Evolutionary conservation across 2,113 vertebrate species (phyloP), one percentile per base, ranked within the genome.

Genomic region (Grus americana): DNA sequence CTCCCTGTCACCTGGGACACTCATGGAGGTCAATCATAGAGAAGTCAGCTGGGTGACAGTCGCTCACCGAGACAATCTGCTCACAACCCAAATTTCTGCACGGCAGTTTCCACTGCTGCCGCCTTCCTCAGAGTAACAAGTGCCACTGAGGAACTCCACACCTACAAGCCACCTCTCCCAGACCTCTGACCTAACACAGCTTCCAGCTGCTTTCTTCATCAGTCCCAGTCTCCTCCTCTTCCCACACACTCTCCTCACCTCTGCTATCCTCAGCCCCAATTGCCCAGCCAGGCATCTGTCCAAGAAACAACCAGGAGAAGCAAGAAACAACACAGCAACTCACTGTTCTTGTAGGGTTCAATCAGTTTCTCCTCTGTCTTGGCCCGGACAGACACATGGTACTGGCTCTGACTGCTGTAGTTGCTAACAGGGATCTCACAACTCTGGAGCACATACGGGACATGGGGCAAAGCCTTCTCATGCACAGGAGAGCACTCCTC

Each of bases 351-450:
- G 55, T 13, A 19, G 36, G 70, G 9, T 62, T 81, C 4, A 29
- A 98, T 80, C 15, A 3, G 1, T 22, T 96, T 98, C 30, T 91
- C 70, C 36, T 97, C 93, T 0, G 6, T 42, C 58, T 96, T 96
- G 71, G 62, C 68, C 38, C 84, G 68, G 12, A 98, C 96, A 83
- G 94, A 94, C n/a, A 98, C 89, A 1, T 23, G 40, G 65, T 97
- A 97, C 44, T 36, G 90, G 24, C 84, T 97, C 26, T 86, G 66
- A 13, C 57, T 79, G 42, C 52, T 92, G 73, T 52, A 42, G 75
- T 72, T 88, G 47, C 36, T 65, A 27, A 98, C 65, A 36, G 27
- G 79, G 62, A 98, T 93, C 49, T 93, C 86, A 74, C 98, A 98
- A 86, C 95, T 97, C 84, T 98, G 97, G 10, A 95, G 21, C 29